Evolutionary conservation across 2,113 vertebrate species (phyloP).

Genomic region (Corythornis vintsioides): DNA sequence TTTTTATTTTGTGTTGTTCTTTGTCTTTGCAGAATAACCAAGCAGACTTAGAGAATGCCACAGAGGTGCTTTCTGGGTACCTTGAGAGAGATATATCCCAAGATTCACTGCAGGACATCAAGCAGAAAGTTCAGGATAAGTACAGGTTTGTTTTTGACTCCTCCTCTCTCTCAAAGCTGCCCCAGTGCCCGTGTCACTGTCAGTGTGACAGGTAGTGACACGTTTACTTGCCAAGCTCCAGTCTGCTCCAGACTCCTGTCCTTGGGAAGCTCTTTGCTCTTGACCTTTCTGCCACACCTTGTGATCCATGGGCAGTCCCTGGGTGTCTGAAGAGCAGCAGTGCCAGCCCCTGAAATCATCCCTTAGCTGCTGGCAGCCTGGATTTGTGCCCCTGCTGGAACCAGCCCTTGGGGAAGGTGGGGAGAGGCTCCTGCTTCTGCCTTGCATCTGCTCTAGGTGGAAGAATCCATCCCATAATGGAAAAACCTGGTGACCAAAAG

Average conservation of each 20-base stretch:
- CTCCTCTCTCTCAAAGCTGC: neutral
- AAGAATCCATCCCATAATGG: fast-evolving
- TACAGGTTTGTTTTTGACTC: conserved; percentile 84
- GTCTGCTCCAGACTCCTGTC: neutral
- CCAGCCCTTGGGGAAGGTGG: neutral
- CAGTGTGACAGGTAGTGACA: neutral
- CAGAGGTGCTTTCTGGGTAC: conserved; percentile 98
- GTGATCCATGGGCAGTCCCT: neutral
- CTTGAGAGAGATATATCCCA: conserved; percentile 99
- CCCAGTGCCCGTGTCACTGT: neutral
- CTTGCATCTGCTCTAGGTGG: neutral
- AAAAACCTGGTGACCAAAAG: neutral
- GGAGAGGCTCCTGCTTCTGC: neutral
- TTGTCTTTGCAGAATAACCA: conserved; percentile 92
- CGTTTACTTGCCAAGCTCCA: neutral
- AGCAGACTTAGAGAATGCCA: conserved; percentile 99
- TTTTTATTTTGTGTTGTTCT: neutral
- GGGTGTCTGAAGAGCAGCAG: neutral
- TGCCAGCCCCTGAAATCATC: neutral
- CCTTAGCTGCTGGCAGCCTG: neutral
- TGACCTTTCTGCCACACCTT: neutral
- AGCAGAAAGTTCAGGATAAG: conserved; percentile 99
- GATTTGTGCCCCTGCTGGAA: neutral
- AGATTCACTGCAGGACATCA: conserved; percentile 99
- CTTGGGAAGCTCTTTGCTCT: neutral